These are phyloP conservation scores for Barbus barbus DNA, from an alignment of 2,113 vertebrate species.

Conservation along the genomic window DNA sequence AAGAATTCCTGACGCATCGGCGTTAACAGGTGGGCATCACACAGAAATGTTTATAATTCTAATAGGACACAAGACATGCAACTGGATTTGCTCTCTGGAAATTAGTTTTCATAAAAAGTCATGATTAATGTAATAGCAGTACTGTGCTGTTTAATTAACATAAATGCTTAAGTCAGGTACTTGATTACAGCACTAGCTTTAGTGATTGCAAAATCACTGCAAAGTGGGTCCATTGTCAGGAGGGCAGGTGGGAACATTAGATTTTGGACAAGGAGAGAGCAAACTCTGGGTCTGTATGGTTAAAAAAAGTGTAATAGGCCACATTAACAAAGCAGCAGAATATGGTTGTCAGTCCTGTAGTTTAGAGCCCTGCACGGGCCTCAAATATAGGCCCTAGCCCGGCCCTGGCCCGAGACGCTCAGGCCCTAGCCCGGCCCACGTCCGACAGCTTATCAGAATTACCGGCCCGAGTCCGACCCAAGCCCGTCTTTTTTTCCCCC, in stretches of 20 bases:
- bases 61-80: not conserved
- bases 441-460: too few species aligned
- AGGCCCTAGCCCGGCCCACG: too few species aligned
- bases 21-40: slow-evolving; percentile 37
- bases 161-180: slow-evolving; percentile 16
- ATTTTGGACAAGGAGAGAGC: not conserved
- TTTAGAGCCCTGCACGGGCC: too few species aligned
- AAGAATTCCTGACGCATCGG: slow-evolving; percentile 56
- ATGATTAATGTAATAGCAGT: slow-evolving; percentile 2
- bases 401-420: too few species aligned
- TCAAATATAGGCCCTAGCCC: too few species aligned
- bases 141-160: not conserved
- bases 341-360: too few species aligned
- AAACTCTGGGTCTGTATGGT: not conserved
- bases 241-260: not conserved
- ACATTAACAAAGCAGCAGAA: too few species aligned
- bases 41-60: not conserved
- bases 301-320: not conserved
- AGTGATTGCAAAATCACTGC: not conserved
- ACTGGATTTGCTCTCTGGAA: not conserved
- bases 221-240: not conserved
- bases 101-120: not conserved
- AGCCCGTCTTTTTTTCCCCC: too few species aligned
- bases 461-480: too few species aligned
- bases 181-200: not conserved